These are phyloP conservation scores for Cephus sareptanus DNA, from an alignment of 2,888 invertebrate genomes.

Conservation along the genomic window DNA sequence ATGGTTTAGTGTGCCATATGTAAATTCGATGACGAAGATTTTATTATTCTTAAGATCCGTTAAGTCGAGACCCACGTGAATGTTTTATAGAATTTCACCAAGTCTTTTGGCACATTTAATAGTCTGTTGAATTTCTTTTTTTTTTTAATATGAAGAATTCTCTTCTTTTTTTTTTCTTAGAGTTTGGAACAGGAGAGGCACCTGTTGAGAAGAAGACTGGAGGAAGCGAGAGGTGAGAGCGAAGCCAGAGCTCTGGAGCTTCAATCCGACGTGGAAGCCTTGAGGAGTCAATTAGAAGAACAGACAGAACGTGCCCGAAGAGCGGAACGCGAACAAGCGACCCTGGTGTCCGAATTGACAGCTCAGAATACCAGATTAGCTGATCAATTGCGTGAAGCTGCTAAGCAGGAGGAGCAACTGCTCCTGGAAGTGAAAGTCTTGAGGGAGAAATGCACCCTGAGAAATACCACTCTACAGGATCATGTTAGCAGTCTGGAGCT, in stretches of 20 bases:
- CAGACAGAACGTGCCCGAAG: constrained; percentile 67
- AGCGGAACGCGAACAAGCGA: constrained; percentile 82
- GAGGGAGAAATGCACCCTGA: constrained; percentile 84
- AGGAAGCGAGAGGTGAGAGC: constrained; percentile 88
- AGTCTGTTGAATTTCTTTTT: not conserved
- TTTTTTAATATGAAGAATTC: not conserved
- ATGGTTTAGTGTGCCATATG: not conserved
- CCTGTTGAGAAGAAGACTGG: constrained; percentile 84
- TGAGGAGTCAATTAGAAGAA: constrained; percentile 79
- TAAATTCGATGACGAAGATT: not conserved
- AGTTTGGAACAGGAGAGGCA: constrained; percentile 94
- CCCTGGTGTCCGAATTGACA: constrained; percentile 84
- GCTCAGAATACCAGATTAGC: constrained; percentile 91
- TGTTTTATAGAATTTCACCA: not conserved
- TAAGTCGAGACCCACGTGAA: not conserved
- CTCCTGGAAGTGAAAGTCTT: constrained; percentile 83
- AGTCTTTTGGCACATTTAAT: not conserved
- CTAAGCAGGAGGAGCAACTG: constrained; percentile 82
- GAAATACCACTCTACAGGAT: constrained; percentile 85
- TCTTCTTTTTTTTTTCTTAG: constrained; percentile 68
- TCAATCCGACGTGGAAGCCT: constrained; percentile 86
- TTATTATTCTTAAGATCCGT: not conserved
- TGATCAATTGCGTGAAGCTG: constrained; percentile 86
- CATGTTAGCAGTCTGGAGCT: constrained; percentile 91
- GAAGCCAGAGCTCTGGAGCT: constrained; percentile 88